These are phyloP conservation scores for Orycteropus afer DNA, from an alignment of 2,113 vertebrate genomes.

Conservation along the genomic window DNA sequence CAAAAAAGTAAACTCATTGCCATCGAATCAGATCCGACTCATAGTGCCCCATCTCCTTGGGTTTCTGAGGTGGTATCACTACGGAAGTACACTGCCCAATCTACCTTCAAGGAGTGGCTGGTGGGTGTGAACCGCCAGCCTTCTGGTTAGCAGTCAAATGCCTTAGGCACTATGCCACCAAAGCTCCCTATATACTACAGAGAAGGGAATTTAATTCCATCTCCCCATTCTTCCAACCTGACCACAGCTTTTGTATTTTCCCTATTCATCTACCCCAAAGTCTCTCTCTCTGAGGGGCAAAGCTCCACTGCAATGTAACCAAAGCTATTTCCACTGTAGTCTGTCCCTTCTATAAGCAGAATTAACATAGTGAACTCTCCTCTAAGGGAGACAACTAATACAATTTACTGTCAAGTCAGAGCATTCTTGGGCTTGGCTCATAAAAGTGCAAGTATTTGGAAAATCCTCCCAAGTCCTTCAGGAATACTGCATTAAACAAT, in stretches of 20 bases:
- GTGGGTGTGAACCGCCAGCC: too few species aligned
- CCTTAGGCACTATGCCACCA: too few species aligned
- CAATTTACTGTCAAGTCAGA: neutral
- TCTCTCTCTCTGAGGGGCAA: constrained; percentile 1
- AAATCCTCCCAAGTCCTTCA: neutral
- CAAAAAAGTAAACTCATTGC: too few species aligned
- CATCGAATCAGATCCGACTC: too few species aligned
- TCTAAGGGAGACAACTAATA: neutral
- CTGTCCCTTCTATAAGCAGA: neutral
- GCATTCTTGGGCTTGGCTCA: neutral
- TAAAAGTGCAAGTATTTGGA: neutral
- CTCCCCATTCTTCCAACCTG: neutral
- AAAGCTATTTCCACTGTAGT: neutral
- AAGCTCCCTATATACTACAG: neutral
- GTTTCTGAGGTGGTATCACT: too few species aligned
- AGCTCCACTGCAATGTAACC: neutral
- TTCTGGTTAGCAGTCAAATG: too few species aligned
- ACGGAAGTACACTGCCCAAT: too few species aligned
- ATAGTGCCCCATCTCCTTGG: too few species aligned
- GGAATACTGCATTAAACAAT: neutral
- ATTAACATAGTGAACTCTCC: constrained; percentile 10
- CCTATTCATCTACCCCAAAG: neutral
- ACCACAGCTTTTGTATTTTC: neutral
- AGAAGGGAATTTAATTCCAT: neutral
- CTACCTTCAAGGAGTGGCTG: too few species aligned